These are phyloP conservation scores for Melangyna quadrimaculata DNA, from an alignment of 2,888 invertebrate genomes.

Conservation along the genomic window DNA sequence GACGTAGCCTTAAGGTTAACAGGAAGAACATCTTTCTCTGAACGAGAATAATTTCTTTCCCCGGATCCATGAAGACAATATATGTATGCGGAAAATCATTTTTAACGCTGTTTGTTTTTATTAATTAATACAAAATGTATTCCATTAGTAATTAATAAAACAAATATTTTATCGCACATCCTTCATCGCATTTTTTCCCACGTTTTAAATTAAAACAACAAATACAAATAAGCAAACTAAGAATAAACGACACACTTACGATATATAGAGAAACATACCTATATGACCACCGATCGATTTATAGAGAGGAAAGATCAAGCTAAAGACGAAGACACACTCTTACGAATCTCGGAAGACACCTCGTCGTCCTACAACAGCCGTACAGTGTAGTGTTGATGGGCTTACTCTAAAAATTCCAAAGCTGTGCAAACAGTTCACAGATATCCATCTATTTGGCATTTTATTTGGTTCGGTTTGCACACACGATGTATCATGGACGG, in stretches of 20 bases:
- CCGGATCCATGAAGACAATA: no score
- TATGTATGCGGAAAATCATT: no score
- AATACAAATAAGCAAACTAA: neutral
- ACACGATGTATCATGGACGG: conserved; percentile 42
- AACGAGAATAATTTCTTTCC: no score
- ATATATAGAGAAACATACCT: conserved; percentile 6
- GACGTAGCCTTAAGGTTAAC: no score
- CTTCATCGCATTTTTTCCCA: conserved; percentile 55
- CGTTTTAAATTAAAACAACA: conserved; percentile 31
- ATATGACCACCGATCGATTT: neutral
- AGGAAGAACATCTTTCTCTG: no score
- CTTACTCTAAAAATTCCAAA: conserved; percentile 65
- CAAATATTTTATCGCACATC: conserved; percentile 48
- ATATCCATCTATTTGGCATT: conserved; percentile 72
- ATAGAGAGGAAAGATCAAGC: neutral
- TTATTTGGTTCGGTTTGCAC: conserved; percentile 68
- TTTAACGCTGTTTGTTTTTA: neutral
- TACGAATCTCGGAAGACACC: conserved; percentile 32
- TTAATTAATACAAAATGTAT: neutral
- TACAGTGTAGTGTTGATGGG: conserved; percentile 31
- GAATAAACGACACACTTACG: conserved; percentile 43
- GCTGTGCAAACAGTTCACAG: conserved; percentile 52
- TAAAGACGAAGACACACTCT: conserved; percentile 20
- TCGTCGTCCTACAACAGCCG: conserved; percentile 12
- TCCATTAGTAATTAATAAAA: conserved; percentile 60